A percentile compares a stretch with the other conserved stretches of the same genome.
phyloP scores from a whole-genome alignment of 2,888 invertebrate genomes.

The Nemurella pictetii region DNA sequence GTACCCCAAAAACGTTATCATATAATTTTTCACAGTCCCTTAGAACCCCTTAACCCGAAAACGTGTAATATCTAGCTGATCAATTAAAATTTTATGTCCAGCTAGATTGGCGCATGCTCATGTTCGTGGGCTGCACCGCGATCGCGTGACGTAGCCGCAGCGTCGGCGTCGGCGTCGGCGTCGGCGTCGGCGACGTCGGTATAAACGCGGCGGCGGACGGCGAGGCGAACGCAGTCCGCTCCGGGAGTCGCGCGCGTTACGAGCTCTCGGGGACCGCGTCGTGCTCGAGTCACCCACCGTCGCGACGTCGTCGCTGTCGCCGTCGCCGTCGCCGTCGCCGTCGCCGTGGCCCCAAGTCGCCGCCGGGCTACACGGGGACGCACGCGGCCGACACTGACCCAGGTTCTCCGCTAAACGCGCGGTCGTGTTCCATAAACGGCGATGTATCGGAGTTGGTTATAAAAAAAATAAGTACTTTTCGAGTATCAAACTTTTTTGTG shows the following conservation, averaged over 20 bases:
- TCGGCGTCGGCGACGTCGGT: constrained; percentile 10
- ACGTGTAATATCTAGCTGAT: neutral
- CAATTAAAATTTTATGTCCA: neutral
- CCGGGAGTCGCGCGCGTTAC: neutral
- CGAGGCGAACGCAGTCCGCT: neutral
- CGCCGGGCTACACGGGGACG: neutral
- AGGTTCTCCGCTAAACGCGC: neutral
- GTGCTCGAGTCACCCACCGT: neutral
- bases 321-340: neutral
- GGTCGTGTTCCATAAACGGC: neutral
- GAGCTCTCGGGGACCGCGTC: neutral
- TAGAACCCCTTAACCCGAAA: neutral
- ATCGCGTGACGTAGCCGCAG: neutral
- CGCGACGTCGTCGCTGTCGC: neutral
- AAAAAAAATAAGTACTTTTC: neutral
- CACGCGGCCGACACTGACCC: neutral
- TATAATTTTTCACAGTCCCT: too few relatives aligned
- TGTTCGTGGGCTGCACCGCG: neutral
- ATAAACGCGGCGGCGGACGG: neutral
- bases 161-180: neutral
- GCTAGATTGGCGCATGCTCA: neutral
- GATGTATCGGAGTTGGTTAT: too few relatives aligned
- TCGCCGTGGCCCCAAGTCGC: neutral
- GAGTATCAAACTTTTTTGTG: neutral
- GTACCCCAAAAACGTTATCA: neutral